These are phyloP conservation scores for Novumbra hubbsi DNA, from an alignment of 2,797 vertebrate species.

Conservation along the genomic window DNA sequence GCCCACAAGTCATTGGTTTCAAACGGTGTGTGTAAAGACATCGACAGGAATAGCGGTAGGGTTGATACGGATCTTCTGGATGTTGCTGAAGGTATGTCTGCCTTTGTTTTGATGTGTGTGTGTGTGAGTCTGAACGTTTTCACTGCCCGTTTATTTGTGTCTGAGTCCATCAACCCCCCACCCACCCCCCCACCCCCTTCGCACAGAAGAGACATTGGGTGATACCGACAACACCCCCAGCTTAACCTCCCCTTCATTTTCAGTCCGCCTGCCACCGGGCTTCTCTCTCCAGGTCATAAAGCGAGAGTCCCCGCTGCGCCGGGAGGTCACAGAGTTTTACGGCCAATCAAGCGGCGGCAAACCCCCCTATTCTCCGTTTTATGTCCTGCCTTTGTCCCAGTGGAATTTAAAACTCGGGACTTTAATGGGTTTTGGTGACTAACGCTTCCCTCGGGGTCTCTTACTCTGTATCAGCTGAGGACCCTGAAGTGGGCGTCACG, in stretches of 20 bases:
- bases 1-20: no score
- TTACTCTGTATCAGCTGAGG: background rate
- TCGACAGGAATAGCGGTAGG: no score
- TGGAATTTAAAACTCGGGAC: background rate
- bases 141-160: no score
- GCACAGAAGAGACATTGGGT: background rate
- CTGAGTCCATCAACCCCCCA: slow-evolving; percentile 26
- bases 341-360: slow-evolving; percentile 9
- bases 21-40: no score
- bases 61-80: no score
- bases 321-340: slow-evolving; percentile 25
- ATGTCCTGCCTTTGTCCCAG: slow-evolving; percentile 8
- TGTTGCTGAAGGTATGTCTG: no score
- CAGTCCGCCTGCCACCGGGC: background rate
- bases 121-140: no score
- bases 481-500: background rate
- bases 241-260: background rate
- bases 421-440: slow-evolving; percentile 1
- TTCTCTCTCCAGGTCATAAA: slow-evolving; percentile 31
- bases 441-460: background rate
- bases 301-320: slow-evolving; percentile 19
- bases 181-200: no score
- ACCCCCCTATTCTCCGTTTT: slow-evolving; percentile 31
- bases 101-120: no score
- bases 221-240: background rate